Percentiles rank a stretch among this genome's conserved stretches.
Evolutionary conservation across 2,113 vertebrate genomes (phyloP).

Genomic region (Callipepla squamata): DNA sequence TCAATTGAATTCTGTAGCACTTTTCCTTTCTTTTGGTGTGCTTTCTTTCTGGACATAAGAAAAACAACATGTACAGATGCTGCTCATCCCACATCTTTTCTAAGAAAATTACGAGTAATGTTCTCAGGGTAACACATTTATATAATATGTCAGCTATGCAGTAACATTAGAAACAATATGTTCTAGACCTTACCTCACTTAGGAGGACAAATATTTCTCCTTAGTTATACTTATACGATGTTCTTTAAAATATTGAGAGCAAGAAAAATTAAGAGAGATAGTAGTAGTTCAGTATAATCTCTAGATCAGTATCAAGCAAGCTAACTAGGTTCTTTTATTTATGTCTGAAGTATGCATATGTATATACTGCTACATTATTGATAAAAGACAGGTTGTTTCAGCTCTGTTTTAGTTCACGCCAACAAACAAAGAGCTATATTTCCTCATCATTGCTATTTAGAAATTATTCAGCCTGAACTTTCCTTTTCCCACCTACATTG

Average conservation of each 20-base stretch:
- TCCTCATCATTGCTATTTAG: background rate
- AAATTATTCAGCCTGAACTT: background rate
- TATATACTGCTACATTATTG: background rate
- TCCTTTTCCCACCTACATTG: background rate
- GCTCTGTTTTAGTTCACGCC: background rate
- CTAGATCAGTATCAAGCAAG: background rate
- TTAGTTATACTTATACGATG: background rate
- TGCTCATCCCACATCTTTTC: background rate
- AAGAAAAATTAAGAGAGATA: background rate
- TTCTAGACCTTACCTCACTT: background rate
- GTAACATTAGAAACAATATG: background rate
- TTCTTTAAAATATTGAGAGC: background rate
- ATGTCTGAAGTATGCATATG: background rate
- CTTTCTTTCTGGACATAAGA: background rate
- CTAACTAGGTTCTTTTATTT: background rate
- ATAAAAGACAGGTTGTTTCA: background rate
- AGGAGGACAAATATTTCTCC: background rate
- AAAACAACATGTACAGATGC: background rate
- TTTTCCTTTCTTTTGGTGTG: background rate
- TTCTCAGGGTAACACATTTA: background rate
- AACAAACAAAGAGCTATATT: background rate
- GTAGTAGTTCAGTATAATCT: background rate
- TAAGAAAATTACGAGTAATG: background rate
- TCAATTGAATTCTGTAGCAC: rapidly evolving
- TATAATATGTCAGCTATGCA: background rate